Evolutionary conservation across 2,797 vertebrate genomes (phyloP).

Genomic region (Urocyon cinereoargenteus): DNA sequence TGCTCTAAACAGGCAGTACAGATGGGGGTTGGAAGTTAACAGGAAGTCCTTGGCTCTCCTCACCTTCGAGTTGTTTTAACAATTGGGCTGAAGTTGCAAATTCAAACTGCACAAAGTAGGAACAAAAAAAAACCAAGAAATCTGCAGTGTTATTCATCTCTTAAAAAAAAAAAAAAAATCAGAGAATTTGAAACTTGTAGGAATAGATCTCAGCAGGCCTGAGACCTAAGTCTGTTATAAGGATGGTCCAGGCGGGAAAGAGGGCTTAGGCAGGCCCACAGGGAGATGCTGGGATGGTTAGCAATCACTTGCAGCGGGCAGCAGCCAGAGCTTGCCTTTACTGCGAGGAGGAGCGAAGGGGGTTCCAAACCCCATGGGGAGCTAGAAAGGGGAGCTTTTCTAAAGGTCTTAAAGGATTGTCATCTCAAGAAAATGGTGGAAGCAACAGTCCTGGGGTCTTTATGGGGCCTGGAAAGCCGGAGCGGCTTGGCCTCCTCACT

Average conservation of each 20-base stretch:
- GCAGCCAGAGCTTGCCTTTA: neutral
- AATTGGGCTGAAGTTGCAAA: neutral
- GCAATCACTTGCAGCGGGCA: neutral
- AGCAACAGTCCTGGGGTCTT: neutral
- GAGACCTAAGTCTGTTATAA: neutral
- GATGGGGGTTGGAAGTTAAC: neutral
- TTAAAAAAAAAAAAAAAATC: neutral
- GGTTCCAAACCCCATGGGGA: neutral
- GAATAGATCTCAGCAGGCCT: neutral
- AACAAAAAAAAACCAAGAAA: neutral
- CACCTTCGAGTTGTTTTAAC: neutral
- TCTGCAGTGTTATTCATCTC: neutral
- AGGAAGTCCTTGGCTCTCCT: neutral
- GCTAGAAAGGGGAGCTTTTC: neutral
- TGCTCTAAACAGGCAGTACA: neutral
- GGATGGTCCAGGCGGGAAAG: neutral
- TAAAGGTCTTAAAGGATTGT: neutral
- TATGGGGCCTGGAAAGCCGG: neutral
- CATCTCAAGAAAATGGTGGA: neutral
- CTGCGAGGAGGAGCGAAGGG: neutral
- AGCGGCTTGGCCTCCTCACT: accelerated
- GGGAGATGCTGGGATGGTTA: neutral
- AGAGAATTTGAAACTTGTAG: neutral
- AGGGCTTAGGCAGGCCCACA: neutral
- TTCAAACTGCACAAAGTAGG: neutral